Base-by-base conservation (phyloP, 2,888 invertebrate species). In the Chelonus formosanus region DNA sequence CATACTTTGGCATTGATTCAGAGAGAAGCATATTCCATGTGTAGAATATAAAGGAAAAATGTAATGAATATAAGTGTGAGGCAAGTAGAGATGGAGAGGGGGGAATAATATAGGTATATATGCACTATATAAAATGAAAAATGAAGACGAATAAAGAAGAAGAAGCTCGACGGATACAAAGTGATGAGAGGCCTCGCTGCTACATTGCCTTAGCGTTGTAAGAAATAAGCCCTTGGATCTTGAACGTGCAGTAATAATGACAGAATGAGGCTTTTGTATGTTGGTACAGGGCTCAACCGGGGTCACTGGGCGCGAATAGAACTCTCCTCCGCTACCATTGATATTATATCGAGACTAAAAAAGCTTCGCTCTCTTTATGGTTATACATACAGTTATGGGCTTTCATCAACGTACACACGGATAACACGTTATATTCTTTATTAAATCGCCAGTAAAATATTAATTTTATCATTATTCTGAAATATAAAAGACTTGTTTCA, bases 211-310 rank as follows among this genome's bases (percentile, higher is more conserved):
- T 68, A 65, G 69, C 70, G 68, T 67, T 62, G 70, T 69, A 71
- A 66, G 70, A 74, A 74, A 70, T 73, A 74, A 76, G 73, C 77
- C 74, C 74, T 74, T 70, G 71, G 72, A 69, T 70, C 67, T 74
- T 70, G 75, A 71, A 71, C 73, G 70, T 67, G 71, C 74, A 78
- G 80, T 76, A 79, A 76, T 78, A 81, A 80, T 74, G 78, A 79
- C 75, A 79, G 78, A 76, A 79, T 75, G 76, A 75, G 74, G 67
- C 80, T 79, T 78, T 80, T 82, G 77, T 79, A 75, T 64, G 70
- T 7, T 54, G 48, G 68, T 31, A 40, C 31, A 60, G 69, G 72
- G 63, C 71, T 70, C 44, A 44, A 68, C 68, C 70, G 73, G 74
- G 76, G 74, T 75, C 75, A 76, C 70, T 74, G 75, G 75, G 76